Evolutionary conservation across 2,113 vertebrate genomes (phyloP).

Genomic region (Caracal caracal): DNA sequence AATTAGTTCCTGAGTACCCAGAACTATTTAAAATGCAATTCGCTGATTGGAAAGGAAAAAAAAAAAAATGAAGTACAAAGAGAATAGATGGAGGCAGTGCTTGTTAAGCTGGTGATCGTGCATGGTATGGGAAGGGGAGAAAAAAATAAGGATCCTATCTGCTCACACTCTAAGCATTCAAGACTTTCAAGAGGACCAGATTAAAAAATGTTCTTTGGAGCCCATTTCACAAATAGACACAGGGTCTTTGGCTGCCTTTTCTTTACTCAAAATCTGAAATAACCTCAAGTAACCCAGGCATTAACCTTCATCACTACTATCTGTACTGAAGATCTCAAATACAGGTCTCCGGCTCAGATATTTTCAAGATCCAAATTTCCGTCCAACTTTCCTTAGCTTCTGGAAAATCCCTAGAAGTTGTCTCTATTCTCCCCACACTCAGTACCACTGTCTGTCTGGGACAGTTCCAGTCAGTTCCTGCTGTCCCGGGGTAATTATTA

Average conservation of each 20-base stretch:
- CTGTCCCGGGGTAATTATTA: background rate
- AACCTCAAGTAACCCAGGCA: background rate
- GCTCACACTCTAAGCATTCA: background rate
- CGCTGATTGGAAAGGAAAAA: slow-evolving; percentile 77
- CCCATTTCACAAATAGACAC: background rate
- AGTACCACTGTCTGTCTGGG: background rate
- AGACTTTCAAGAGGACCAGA: slow-evolving; percentile 26
- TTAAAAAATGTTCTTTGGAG: background rate
- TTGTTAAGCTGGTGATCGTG: slow-evolving; percentile 61
- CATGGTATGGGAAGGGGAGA: background rate
- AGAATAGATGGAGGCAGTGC: slow-evolving; percentile 65
- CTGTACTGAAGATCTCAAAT: background rate
- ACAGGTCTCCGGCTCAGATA: background rate
- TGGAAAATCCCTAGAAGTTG: background rate
- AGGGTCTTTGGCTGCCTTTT: background rate
- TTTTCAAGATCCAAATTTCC: background rate
- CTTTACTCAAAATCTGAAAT: background rate
- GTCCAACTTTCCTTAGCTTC: background rate
- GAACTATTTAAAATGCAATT: slow-evolving; percentile 74
- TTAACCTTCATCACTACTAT: background rate
- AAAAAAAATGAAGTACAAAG: slow-evolving; percentile 71
- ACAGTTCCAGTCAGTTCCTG: background rate
- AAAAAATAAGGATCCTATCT: background rate
- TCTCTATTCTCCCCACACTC: background rate
- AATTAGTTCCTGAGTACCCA: slow-evolving; percentile 77